A percentile compares a stretch with the other conserved stretches of the same genome.
Conservation (phyloP, 2,113 vertebrate species). For the Lutjanus erythropterus region DNA sequence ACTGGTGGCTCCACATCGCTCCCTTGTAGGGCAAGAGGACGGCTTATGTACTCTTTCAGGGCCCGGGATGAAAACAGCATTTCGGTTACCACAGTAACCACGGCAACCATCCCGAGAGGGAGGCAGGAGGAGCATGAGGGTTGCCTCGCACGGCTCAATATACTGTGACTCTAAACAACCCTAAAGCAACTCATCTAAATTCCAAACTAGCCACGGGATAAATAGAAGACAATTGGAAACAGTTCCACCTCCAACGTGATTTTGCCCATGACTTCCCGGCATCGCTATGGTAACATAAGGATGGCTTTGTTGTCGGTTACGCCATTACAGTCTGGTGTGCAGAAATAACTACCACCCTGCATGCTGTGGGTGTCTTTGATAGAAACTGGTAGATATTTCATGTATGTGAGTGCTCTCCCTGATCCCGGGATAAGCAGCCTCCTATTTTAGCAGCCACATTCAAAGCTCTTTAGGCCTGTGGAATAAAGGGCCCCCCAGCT, state of each 20-base stretch:
- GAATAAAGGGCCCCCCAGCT: slow-evolving; percentile 53
- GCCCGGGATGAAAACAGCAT: slow-evolving; percentile 72
- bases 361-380: slow-evolving; percentile 46
- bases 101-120: slow-evolving; percentile 68
- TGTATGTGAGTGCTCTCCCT: slow-evolving; percentile 41
- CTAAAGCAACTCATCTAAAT: slow-evolving; percentile 84
- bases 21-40: slow-evolving; percentile 41
- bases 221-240: slow-evolving; percentile 74
- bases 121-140: slow-evolving; percentile 56
- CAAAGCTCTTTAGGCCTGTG: slow-evolving; percentile 60
- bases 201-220: slow-evolving; percentile 79
- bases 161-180: slow-evolving; percentile 80
- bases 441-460: slow-evolving; percentile 56
- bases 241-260: slow-evolving; percentile 71
- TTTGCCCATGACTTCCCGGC: slow-evolving; percentile 53
- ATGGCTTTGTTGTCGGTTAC: slow-evolving; percentile 57
- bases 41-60: slow-evolving; percentile 36
- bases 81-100: slow-evolving; percentile 70
- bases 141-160: slow-evolving; percentile 68
- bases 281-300: slow-evolving; percentile 61
- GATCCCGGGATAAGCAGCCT: slow-evolving; percentile 55
- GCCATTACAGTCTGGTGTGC: slow-evolving; percentile 19
- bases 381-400: slow-evolving; percentile 58
- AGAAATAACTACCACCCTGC: slow-evolving; percentile 48
- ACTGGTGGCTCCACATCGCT: slow-evolving; percentile 44